Evolutionary conservation across 2,888 invertebrate species (phyloP).

Genomic region (Cheilosia pagana): DNA sequence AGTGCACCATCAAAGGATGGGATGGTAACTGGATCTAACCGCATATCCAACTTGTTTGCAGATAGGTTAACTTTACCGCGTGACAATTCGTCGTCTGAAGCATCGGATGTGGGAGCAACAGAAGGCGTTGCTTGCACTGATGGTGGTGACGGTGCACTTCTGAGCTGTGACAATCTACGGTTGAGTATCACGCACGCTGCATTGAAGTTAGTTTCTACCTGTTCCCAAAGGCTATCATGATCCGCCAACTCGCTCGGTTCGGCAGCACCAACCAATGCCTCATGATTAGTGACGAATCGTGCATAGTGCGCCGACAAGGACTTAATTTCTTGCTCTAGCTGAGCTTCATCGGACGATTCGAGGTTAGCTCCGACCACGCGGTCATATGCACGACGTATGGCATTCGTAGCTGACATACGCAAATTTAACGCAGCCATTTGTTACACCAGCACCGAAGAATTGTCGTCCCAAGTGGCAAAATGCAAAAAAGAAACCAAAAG

Average conservation of each 20-base stretch:
- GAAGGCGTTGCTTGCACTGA: not conserved
- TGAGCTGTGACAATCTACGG: not conserved
- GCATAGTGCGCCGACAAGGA: constrained; percentile 1
- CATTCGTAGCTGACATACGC: constrained; percentile 3
- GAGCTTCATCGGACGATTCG: not conserved
- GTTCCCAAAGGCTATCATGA: too few species aligned
- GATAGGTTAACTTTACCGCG: not conserved
- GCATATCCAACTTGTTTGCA: not conserved
- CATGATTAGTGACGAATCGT: constrained; percentile 22
- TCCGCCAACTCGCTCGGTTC: not conserved
- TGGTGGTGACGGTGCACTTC: too few species aligned
- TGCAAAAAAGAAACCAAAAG: too few species aligned
- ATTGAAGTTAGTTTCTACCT: constrained; percentile 1
- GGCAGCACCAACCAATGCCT: constrained; percentile 7
- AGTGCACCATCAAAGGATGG: not conserved
- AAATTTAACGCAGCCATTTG: too few species aligned
- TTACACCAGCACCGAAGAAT: too few species aligned
- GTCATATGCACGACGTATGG: not conserved
- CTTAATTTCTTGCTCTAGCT: constrained; percentile 10
- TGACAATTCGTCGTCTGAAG: not conserved
- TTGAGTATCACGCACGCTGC: not conserved
- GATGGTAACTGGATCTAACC: constrained; percentile 22
- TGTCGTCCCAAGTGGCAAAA: too few species aligned
- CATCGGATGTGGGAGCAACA: not conserved
- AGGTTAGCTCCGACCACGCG: constrained; percentile 7